Base-by-base conservation (phyloP, 2,888 invertebrate species). In the Zaprionus bogoriensis region DNA sequence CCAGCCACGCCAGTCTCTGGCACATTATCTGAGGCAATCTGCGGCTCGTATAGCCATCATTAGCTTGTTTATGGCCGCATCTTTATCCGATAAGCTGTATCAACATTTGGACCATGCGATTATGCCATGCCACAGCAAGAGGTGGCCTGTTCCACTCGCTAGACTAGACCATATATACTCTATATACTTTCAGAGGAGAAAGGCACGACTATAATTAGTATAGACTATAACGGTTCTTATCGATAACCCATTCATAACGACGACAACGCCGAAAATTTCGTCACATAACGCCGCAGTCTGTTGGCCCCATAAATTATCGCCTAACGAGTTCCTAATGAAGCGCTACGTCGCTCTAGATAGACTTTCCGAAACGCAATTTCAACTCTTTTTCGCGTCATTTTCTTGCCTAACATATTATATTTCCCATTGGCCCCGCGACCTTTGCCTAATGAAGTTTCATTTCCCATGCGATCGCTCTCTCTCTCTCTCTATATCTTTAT, bases 51-150 rank as follows among this genome's bases (percentile, higher is more conserved):
- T 47, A 63, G 42, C 57, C 65, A 57, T 70, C 74, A 50, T 74
- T 74, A 65, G 62, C 47, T 71, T 54, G 81, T 74, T 77, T 79
- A 81, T 48, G 67, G 20, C 2, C 7, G 32, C 32, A n/a, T n/a
- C n/a, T 36, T 36, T 36, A 36, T 36, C 27, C 17, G 61, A 71
- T 71, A 67, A 59, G 51, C 46, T 38, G 28, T 46, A 17, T n/a
- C 14, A 45, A 51, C 23, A 50, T 19, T n/a, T n/a, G 3, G 17
- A 25, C 22, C 4, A 22, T 20, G 36, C 47, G 9, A 14, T 19
- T 27, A 17, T 7, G 5, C 19, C 59, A 41, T 52, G 47, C 41
- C 23, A 10, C 9, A 10, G 27, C 3, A 3, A 32, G 30, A 30
- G 10, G 30, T 12, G n/a, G 28, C 14, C 32, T 14, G n/a, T 28